Base-by-base conservation (phyloP, 30 jellyfish, hydroid and myxozoan genomes). In the Calvadosia cruxmelitensis region DNA sequence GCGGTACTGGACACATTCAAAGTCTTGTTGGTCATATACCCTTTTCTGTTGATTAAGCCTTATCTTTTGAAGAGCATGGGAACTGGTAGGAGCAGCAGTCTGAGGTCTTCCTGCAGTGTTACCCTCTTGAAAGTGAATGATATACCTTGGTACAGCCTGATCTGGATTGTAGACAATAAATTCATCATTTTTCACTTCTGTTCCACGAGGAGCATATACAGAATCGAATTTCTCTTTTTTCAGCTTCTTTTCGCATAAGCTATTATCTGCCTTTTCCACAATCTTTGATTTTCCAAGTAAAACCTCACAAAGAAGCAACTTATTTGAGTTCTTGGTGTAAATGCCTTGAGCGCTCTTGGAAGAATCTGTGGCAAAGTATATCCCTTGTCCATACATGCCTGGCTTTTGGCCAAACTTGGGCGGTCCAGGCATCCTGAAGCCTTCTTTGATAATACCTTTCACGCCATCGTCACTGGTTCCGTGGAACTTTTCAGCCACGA, bases 331-430 rank as follows among this genome's bases (percentile, higher is more conserved):
- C 53, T 81, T 81, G 3, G 94, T 81, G 49, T 81, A 81, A 3
- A 73, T 73, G 67, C 15, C 31, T 31, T 73, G 94, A 1, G 94
- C 94, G 74, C 94, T 81, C 49, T 81, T 81, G n/a, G 87, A 73
- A 0, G 94, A 81, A 48, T 81, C 94, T 20, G 79, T 81, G 10
- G 94, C 94, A 53, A 81, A 74, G 75, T 81, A 81, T 5, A 81
- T 74, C 10, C 94, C 94, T 27, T 66, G 32, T 0, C 94, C 94
- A 50, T 73, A 81, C 94, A 81, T 81, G 29, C 84, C 84, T 1
- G 79, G 68, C 16, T 74, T 53, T 23, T 32, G 12, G 10, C 57
- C 57, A 42, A 42, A 42, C 10, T 10, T 5, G 10, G 57, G 57
- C 15, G 57, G 57, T 42, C 57, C 57, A 2, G 94, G 94, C 51